Evolutionary conservation across 2,888 invertebrate genomes (phyloP).

Genomic region (Taenaris catops): DNA sequence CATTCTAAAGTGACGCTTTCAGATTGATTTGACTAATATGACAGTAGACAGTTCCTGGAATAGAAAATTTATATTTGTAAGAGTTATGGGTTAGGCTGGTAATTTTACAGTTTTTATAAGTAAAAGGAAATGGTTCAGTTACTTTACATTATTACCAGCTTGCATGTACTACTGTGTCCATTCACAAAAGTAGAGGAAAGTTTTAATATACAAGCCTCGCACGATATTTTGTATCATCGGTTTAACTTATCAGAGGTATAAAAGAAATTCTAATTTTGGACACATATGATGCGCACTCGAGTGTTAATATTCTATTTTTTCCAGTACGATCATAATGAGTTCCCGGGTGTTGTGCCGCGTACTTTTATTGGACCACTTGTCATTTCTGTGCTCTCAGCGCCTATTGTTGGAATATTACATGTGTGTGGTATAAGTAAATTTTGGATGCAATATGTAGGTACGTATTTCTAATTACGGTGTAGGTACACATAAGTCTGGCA

Average conservation of each 20-base stretch:
- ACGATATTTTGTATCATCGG: constrained; percentile 95
- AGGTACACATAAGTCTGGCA: too few relatives aligned
- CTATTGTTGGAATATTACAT: constrained; percentile 84
- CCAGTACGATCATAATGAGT: constrained; percentile 98
- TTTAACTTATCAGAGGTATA: constrained; percentile 90
- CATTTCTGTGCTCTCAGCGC: constrained; percentile 88
- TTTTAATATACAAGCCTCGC: constrained; percentile 98
- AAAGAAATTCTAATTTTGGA: constrained; percentile 69
- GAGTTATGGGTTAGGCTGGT: constrained; percentile 20
- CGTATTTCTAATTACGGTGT: constrained; percentile 45
- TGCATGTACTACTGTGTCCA: constrained; percentile 93
- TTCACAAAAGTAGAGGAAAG: constrained; percentile 99
- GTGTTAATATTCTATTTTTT: constrained; percentile 28
- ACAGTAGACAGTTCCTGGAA: too few relatives aligned
- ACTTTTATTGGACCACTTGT: constrained; percentile 95
- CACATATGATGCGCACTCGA: constrained; percentile 36
- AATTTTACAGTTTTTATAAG: constrained; percentile 28
- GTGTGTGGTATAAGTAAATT: constrained; percentile 88
- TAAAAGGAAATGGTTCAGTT: constrained; percentile 83
- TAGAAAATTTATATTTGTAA: constrained; percentile 3
- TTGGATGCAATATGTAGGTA: constrained; percentile 93
- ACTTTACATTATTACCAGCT: constrained; percentile 85
- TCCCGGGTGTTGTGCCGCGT: constrained; percentile 98
- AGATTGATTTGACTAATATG: too few relatives aligned
- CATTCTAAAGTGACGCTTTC: too few relatives aligned